Conservation (phyloP, 2,113 vertebrate species). For the Podilymbus podiceps region DNA sequence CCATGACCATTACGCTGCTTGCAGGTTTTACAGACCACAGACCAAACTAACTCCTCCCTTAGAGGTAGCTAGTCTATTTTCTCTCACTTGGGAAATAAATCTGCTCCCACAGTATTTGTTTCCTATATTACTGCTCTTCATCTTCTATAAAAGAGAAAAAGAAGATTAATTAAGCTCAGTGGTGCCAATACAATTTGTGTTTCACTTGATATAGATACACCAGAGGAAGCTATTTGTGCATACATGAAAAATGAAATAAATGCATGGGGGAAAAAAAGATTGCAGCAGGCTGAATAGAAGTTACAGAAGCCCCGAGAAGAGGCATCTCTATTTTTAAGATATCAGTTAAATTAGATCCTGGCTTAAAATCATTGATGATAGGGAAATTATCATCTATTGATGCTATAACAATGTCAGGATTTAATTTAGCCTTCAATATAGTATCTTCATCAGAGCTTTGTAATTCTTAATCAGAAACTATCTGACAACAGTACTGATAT, state of each 20-base stretch:
- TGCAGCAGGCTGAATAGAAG: background rate
- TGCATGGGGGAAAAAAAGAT: background rate
- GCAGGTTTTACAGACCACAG: background rate
- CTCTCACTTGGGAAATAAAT: slow-evolving; percentile 3
- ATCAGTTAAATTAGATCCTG: background rate
- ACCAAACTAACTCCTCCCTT: background rate
- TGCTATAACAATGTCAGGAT: background rate
- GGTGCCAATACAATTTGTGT: background rate
- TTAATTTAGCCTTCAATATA: background rate
- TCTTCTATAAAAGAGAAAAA: slow-evolving; percentile 2
- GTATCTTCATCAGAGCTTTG: background rate
- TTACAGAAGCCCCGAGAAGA: background rate
- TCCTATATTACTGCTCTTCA: background rate
- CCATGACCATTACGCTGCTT: background rate
- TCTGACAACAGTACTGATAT: background rate
- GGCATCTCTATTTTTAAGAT: background rate
- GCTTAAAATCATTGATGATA: background rate
- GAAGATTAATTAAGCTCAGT: background rate
- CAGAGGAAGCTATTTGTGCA: background rate
- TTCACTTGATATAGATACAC: background rate
- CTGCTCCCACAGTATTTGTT: background rate
- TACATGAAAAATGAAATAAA: background rate
- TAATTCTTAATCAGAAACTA: background rate
- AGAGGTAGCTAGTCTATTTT: background rate
- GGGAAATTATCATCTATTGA: background rate